Base-by-base conservation (phyloP, 1,140 invertebrate genomes). In the Drosophila melanogaster region DNA sequence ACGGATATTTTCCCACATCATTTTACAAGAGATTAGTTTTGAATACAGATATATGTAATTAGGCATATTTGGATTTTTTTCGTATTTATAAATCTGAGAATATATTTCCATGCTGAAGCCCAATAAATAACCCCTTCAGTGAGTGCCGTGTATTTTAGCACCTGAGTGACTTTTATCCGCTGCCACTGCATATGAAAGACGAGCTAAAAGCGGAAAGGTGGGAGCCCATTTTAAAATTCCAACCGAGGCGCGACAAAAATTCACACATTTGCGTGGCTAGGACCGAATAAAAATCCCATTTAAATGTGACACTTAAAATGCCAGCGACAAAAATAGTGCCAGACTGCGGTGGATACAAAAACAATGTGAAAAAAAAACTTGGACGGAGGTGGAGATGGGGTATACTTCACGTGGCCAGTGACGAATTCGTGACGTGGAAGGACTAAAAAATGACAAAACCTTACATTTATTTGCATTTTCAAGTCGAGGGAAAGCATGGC, bases 401-500 rank as follows among this genome's bases (percentile, higher is more conserved):
- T 12, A 15, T 33, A 74, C 76, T 74, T 80, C 79, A 87, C 84
- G 84, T 65, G 73, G 66, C 49, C 58, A 54, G 55, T 89, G 84
- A 89, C 85, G 84, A 89, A 89, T 89, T 89, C 84, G 84, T 83
- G 76, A 79, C 83, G 83, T 81, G 78, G 57, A 70, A 58, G 56
- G 35, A n/a, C 55, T 19, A 30, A 46, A 74, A 73, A 73, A 79
- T 81, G 79, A 56, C 78, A 76, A 80, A 84, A 78, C 46, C 77
- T 78, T 80, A 89, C 84, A 89, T 89, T 89, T 89, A 89, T 89
- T 89, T 89, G 85, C 84, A 89, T 89, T 89, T 89, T 89, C 79
- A 89, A 89, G 84, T 90, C 73, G 74, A 55, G 75, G 47, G 40
- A 58, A 50, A 66, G 38, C 41, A 37, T 49, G 47, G 26, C 26